Evolutionary conservation across 2,888 invertebrate genomes (phyloP).

Genomic region (Sycophila texana): DNA sequence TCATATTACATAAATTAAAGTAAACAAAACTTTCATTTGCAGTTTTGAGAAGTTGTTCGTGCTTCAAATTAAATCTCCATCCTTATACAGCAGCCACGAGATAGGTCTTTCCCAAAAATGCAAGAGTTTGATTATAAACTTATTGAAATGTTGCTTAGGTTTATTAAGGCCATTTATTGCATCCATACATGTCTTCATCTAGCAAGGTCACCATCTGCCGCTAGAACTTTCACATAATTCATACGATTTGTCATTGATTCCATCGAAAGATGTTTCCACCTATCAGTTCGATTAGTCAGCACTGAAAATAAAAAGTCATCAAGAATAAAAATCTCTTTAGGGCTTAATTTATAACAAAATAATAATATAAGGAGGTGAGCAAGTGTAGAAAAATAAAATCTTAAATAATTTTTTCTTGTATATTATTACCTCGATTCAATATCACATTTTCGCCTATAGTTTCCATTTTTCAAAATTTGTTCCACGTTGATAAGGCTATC

Average conservation of each 20-base stretch:
- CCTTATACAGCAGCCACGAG: neutral
- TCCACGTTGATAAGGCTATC: constrained; percentile 70
- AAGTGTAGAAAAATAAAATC: neutral
- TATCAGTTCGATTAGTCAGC: constrained; percentile 74
- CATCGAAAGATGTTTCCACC: constrained; percentile 36
- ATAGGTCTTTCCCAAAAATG: neutral
- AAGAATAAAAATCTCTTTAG: neutral
- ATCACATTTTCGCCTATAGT: constrained; percentile 77
- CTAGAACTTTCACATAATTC: constrained; percentile 79
- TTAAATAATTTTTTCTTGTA: neutral
- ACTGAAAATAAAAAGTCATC: constrained; percentile 71
- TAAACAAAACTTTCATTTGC: neutral
- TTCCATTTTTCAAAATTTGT: constrained; percentile 69
- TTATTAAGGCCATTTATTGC: neutral
- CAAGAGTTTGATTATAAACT: neutral
- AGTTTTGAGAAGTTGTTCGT: neutral
- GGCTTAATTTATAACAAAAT: neutral
- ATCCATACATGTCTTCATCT: constrained; percentile 74
- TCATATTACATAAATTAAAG: neutral
- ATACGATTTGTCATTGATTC: constrained; percentile 71
- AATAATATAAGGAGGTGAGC: neutral
- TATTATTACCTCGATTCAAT: constrained; percentile 77
- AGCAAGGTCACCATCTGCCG: constrained; percentile 81
- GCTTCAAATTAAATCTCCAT: neutral
- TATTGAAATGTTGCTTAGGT: neutral